Evolutionary conservation across 2,113 vertebrate genomes (phyloP).

Genomic region (Sigmodon hispidus): DNA sequence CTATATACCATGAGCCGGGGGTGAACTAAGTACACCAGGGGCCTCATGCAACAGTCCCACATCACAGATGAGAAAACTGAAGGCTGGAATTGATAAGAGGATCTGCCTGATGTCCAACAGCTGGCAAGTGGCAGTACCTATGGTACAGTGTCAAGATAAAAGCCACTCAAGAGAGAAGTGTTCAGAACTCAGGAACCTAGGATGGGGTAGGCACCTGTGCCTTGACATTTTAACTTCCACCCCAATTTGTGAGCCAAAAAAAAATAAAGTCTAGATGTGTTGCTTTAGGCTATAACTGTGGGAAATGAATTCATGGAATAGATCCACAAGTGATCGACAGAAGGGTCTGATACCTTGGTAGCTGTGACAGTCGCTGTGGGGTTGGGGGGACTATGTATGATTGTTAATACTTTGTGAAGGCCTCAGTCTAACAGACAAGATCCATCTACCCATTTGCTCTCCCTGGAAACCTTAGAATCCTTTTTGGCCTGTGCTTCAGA

Average conservation of each 20-base stretch:
- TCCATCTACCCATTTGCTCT: not conserved
- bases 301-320: fast-evolving
- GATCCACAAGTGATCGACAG: not conserved
- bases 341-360: not conserved
- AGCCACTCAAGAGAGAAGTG: not conserved
- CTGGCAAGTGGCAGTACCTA: not conserved
- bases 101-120: not conserved
- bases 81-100: fast-evolving
- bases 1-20: not conserved
- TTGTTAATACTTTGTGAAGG: fast-evolving
- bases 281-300: not conserved
- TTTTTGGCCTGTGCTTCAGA: not conserved
- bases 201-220: fast-evolving
- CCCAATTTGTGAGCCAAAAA: not conserved
- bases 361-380: fast-evolving
- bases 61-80: not conserved
- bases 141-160: fast-evolving
- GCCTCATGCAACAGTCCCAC: fast-evolving
- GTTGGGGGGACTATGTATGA: fast-evolving
- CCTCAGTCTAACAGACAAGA: not conserved
- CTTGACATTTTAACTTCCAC: fast-evolving
- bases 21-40: fast-evolving
- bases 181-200: not conserved
- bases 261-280: fast-evolving
- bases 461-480: not conserved